These are phyloP conservation scores for Mystacides longicornis DNA, from an alignment of 2,888 invertebrate genomes.

Conservation along the genomic window DNA sequence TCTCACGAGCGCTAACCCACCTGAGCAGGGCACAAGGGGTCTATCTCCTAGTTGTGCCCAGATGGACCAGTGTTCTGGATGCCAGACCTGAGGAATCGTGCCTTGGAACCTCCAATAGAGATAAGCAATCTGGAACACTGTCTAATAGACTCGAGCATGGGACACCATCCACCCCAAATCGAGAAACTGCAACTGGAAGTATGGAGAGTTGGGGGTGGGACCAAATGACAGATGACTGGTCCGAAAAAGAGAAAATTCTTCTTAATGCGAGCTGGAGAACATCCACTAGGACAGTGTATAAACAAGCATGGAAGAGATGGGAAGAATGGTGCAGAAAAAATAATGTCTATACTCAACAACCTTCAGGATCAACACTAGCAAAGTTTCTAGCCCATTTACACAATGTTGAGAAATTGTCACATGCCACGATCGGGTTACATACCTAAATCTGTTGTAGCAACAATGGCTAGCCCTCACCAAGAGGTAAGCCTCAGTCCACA, in stretches of 20 bases:
- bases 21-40: too few species aligned
- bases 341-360: background rate
- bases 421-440: background rate
- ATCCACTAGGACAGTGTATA: background rate
- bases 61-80: too few species aligned
- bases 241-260: background rate
- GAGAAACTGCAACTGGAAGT: constrained; percentile 12
- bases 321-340: background rate
- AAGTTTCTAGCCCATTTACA: background rate
- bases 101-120: background rate
- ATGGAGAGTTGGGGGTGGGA: background rate
- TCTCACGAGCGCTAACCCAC: too few species aligned
- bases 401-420: background rate
- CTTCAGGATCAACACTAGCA: background rate
- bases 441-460: background rate
- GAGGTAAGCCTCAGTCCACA: background rate
- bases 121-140: background rate
- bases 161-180: background rate
- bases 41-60: too few species aligned
- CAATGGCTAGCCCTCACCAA: background rate
- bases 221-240: background rate
- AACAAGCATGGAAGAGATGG: background rate
- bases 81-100: too few species aligned
- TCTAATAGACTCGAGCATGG: too few species aligned
- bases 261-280: background rate